A percentile compares a stretch with the other conserved stretches of the same genome.
These are phyloP conservation scores for Stenotaenia linearis DNA, from an alignment of 2,888 invertebrate species.

Conservation along the genomic window DNA sequence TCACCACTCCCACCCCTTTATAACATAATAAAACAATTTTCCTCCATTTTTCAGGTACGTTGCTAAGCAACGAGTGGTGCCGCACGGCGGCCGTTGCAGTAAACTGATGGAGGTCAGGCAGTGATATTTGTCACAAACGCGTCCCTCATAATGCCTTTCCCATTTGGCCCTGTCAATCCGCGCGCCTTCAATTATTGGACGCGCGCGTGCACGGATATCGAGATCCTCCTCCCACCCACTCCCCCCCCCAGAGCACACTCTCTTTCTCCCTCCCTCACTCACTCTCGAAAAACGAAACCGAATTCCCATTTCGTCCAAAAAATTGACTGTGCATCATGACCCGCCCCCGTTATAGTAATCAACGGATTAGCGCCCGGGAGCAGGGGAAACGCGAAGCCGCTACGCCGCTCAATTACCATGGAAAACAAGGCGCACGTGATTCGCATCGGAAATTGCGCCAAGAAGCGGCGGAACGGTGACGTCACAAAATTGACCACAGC, in stretches of 20 bases:
- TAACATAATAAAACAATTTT: neutral
- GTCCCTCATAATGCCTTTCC: neutral
- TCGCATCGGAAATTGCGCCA: neutral
- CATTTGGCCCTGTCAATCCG: neutral
- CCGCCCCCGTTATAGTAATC: neutral
- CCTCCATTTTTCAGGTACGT: neutral
- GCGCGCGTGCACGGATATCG: neutral
- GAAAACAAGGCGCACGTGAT: neutral
- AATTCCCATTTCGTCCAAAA: neutral
- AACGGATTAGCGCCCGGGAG: neutral
- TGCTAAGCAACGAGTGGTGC: neutral
- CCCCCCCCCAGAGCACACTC: neutral
- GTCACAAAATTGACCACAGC: neutral
- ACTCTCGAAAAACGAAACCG: neutral
- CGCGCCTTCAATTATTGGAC: neutral
- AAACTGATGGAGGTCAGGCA: neutral
- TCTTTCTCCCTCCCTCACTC: neutral
- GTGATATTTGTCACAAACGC: neutral
- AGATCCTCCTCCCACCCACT: neutral
- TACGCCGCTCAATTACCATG: neutral
- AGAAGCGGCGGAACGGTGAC: neutral
- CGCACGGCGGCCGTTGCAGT: neutral
- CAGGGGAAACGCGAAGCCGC: neutral
- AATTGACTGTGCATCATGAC: neutral
- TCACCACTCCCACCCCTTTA: neutral